Evolutionary conservation across 2,888 invertebrate genomes (phyloP).

Genomic region (Cryptophagus acutangulus): DNA sequence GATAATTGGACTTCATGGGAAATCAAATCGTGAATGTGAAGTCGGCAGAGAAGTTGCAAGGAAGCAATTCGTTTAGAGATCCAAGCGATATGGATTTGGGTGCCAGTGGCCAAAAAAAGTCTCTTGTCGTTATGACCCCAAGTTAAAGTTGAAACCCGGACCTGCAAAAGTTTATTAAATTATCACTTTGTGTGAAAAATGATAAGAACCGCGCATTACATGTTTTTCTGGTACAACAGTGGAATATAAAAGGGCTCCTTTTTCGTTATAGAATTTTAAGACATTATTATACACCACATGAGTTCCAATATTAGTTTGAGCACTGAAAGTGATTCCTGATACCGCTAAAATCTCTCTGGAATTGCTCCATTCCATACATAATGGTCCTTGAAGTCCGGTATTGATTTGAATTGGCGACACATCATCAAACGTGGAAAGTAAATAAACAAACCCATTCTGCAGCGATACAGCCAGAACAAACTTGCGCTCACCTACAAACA

Average conservation of each 20-base stretch:
- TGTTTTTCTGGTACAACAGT: slow-evolving; percentile 68
- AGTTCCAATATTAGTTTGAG: slow-evolving; percentile 25
- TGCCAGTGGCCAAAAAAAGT: slow-evolving; percentile 89
- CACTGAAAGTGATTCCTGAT: slow-evolving; percentile 66
- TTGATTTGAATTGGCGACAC: slow-evolving; percentile 81
- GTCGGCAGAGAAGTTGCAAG: slow-evolving; percentile 81
- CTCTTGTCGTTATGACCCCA: slow-evolving; percentile 98
- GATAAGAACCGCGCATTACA: slow-evolving; percentile 17
- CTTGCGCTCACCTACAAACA: slow-evolving; percentile 51
- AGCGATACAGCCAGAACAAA: slow-evolving; percentile 85
- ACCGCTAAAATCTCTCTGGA: slow-evolving; percentile 88
- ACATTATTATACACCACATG: slow-evolving; percentile 68
- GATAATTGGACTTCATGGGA: slow-evolving; percentile 70
- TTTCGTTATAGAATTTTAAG: slow-evolving; percentile 87
- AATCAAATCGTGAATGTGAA: slow-evolving; percentile 72
- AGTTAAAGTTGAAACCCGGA: slow-evolving; percentile 86
- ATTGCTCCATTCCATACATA: slow-evolving; percentile 96
- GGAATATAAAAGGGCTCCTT: slow-evolving; percentile 75
- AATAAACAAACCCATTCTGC: slow-evolving; percentile 82
- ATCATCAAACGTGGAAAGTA: slow-evolving; percentile 90
- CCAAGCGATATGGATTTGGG: slow-evolving; percentile 89
- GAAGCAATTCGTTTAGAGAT: slow-evolving; percentile 87
- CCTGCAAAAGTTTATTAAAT: slow-evolving; percentile 49
- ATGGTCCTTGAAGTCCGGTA: slow-evolving; percentile 74
- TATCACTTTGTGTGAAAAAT: neutral